Evolutionary conservation across 23 tunicate genomes (phyloP).

Genomic region (Oikopleura vanhoeffeni): DNA sequence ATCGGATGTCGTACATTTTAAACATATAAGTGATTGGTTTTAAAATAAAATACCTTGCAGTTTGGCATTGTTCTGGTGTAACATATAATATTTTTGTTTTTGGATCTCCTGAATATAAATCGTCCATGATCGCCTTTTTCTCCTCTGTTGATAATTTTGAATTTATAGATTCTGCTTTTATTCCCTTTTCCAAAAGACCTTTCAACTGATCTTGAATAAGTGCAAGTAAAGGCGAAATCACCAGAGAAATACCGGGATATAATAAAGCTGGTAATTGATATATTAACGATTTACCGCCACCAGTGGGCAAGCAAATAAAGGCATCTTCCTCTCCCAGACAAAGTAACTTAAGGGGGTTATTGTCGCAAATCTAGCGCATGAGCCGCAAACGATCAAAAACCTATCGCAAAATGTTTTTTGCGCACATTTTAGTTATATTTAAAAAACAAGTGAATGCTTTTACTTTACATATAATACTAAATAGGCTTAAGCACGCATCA

Average conservation of each 20-base stretch:
- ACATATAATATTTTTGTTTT: slow-evolving; percentile 43
- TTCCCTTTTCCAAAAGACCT: slow-evolving; percentile 22
- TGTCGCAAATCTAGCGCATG: too few species aligned
- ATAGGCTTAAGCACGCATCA: too few species aligned
- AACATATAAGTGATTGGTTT: slow-evolving; percentile 38
- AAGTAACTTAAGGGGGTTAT: too few species aligned
- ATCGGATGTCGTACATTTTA: slow-evolving; percentile 80
- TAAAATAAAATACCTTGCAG: slow-evolving; percentile 12
- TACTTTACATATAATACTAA: too few species aligned
- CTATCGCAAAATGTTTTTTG: too few species aligned
- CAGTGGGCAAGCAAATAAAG: slow-evolving; percentile 83
- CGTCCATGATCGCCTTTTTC: slow-evolving; percentile 23
- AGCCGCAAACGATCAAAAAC: too few species aligned
- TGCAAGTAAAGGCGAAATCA: slow-evolving; percentile 74
- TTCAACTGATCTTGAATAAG: slow-evolving; percentile 77
- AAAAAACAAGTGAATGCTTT: too few species aligned
- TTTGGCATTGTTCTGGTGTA: slow-evolving; percentile 74
- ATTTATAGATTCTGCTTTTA: slow-evolving; percentile 48
- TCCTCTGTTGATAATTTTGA: slow-evolving; percentile 57
- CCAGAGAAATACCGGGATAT: slow-evolving; percentile 36
- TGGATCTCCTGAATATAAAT: slow-evolving; percentile 30
- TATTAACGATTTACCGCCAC: slow-evolving; percentile 84
- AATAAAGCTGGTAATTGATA: slow-evolving; percentile 73
- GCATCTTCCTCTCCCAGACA: too few species aligned
- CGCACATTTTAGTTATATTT: too few species aligned